Conservation (phyloP, 2,113 vertebrate genomes). For the Gobius niger region DNA sequence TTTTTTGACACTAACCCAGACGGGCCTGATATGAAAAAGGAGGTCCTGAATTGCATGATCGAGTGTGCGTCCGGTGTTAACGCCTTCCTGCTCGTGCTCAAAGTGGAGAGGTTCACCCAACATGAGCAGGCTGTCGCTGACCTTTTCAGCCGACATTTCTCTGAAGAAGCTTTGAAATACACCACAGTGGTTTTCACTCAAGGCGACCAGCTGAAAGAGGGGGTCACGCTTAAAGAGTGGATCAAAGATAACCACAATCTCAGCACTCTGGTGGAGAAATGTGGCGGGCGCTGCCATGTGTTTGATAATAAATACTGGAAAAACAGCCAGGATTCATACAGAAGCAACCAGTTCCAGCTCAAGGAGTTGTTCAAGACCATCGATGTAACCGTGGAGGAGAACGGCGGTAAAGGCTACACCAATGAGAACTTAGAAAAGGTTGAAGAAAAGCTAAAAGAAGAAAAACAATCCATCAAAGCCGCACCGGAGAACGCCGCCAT, state of each 20-base stretch:
- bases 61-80: constrained; percentile 8
- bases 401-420: not conserved
- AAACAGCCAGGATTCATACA: not conserved
- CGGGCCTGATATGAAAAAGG: not conserved
- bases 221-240: not conserved
- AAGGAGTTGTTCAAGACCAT: constrained; percentile 3
- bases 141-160: not conserved
- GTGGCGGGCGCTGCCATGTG: not conserved
- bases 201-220: not conserved
- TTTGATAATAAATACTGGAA: no score
- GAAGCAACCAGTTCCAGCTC: not conserved
- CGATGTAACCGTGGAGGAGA: not conserved
- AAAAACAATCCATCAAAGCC: not conserved
- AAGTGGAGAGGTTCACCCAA: not conserved
- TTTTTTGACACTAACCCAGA: not conserved
- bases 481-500: not conserved
- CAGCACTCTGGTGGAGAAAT: not conserved
- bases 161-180: constrained; percentile 1
- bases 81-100: constrained; percentile 5
- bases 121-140: not conserved
- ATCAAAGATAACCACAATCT: not conserved
- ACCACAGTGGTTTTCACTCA: constrained; percentile 7
- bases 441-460: not conserved
- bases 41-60: not conserved
- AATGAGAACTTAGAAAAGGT: not conserved